Evolutionary conservation across 2,888 invertebrate genomes (phyloP).

Genomic region (Xestia xanthographa): DNA sequence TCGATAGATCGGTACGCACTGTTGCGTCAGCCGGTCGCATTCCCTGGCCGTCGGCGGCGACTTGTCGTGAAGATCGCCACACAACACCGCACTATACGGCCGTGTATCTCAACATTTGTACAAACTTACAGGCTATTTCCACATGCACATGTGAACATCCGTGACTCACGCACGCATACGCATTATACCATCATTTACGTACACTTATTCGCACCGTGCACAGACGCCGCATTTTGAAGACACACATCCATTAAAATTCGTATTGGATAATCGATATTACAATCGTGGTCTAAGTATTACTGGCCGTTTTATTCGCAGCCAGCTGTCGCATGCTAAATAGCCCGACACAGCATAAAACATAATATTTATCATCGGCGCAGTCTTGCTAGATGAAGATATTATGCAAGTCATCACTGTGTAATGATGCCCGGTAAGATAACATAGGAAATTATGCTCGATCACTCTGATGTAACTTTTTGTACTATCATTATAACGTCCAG

Average conservation of each 20-base stretch:
- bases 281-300: constrained; percentile 73
- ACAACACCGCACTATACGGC: constrained; percentile 74
- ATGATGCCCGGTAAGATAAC: constrained; percentile 63
- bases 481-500: constrained; percentile 49
- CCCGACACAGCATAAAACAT: constrained; percentile 54
- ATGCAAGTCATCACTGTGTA: constrained; percentile 74
- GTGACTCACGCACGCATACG: constrained; percentile 88
- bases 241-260: constrained; percentile 76
- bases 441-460: constrained; percentile 68
- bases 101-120: constrained; percentile 84
- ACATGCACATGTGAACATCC: constrained; percentile 86
- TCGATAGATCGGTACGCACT: constrained; percentile 82
- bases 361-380: constrained; percentile 59
- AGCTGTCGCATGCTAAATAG: constrained; percentile 71
- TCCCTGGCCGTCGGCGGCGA: constrained; percentile 84
- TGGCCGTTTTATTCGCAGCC: constrained; percentile 69
- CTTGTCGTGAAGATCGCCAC: constrained; percentile 83
- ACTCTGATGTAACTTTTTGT: constrained; percentile 67
- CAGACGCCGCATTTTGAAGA: constrained; percentile 75
- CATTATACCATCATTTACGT: constrained; percentile 82
- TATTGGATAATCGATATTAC: constrained; percentile 79
- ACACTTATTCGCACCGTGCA: constrained; percentile 77
- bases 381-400: constrained; percentile 71
- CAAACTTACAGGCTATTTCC: constrained; percentile 86
- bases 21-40: constrained; percentile 89